A percentile compares a stretch with the other conserved stretches of the same genome.
These are phyloP conservation scores for Ctenodactylus gundi DNA, from an alignment of 2,113 vertebrate species.

Conservation along the genomic window DNA sequence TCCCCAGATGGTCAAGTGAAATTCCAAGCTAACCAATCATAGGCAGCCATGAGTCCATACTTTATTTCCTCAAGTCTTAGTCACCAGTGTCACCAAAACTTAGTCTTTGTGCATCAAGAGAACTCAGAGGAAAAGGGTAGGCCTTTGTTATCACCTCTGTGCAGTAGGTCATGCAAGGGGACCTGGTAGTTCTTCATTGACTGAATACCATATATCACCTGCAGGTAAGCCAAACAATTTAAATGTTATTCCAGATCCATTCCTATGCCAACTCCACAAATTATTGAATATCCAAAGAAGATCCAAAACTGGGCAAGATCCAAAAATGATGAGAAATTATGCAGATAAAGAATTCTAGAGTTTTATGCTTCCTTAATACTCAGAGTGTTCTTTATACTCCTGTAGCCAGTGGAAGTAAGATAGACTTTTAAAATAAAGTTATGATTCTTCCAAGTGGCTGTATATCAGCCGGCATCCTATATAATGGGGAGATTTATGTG, in stretches of 20 bases:
- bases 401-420: slow-evolving; percentile 27
- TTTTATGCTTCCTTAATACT: slow-evolving; percentile 19
- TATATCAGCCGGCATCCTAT: not conserved
- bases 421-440: slow-evolving; percentile 65
- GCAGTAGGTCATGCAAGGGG: not conserved
- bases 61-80: not conserved
- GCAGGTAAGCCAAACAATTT: not conserved
- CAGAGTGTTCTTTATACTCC: slow-evolving; percentile 26
- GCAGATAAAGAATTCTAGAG: slow-evolving; percentile 15
- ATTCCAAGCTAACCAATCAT: not conserved
- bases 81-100: not conserved
- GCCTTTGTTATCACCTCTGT: not conserved
- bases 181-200: not conserved
- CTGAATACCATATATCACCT: not conserved
- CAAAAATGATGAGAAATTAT: slow-evolving; percentile 21
- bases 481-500: slow-evolving; percentile 26
- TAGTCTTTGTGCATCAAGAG: not conserved
- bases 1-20: not conserved
- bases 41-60: fast-evolving
- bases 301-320: not conserved
- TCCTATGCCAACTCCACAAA: slow-evolving; percentile 11
- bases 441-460: not conserved
- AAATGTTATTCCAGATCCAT: slow-evolving; percentile 34
- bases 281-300: no score
- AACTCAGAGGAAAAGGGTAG: not conserved